These are phyloP conservation scores for Linepithema humile DNA, from an alignment of 1,140 invertebrate genomes.

Conservation along the genomic window DNA sequence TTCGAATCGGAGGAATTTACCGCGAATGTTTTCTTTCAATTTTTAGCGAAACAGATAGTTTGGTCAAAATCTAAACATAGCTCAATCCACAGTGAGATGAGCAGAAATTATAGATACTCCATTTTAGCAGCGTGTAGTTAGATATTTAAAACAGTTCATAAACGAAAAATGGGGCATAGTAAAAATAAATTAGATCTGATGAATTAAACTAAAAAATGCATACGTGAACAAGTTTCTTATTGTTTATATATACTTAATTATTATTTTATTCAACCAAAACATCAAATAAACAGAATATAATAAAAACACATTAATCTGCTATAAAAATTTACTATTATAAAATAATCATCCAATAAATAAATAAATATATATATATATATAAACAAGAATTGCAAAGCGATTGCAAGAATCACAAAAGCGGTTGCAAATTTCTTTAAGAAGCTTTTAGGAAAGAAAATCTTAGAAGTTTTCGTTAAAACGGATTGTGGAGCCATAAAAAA, in stretches of 20 bases:
- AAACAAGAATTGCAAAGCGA: neutral
- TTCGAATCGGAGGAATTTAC: neutral
- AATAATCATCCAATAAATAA: neutral
- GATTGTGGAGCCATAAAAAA: neutral
- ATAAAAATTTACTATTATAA: neutral
- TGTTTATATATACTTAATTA: neutral
- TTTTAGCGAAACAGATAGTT: neutral
- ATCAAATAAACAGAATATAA: neutral
- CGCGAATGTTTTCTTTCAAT: neutral
- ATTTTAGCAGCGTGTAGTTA: neutral
- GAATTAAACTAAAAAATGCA: neutral
- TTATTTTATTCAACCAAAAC: neutral
- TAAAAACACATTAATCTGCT: neutral
- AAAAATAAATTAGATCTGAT: neutral
- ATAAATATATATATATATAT: too few relatives aligned
- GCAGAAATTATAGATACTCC: neutral
- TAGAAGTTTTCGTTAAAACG: neutral
- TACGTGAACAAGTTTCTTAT: neutral
- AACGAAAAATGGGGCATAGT: neutral
- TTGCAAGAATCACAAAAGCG: neutral
- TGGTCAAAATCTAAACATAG: conserved; percentile 25
- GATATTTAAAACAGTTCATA: neutral
- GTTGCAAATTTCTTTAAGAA: neutral
- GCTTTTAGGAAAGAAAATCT: neutral
- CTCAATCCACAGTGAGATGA: neutral